Evolutionary conservation across 2,888 invertebrate genomes (phyloP).

Genomic region (Mesopsocus fuscifrons): DNA sequence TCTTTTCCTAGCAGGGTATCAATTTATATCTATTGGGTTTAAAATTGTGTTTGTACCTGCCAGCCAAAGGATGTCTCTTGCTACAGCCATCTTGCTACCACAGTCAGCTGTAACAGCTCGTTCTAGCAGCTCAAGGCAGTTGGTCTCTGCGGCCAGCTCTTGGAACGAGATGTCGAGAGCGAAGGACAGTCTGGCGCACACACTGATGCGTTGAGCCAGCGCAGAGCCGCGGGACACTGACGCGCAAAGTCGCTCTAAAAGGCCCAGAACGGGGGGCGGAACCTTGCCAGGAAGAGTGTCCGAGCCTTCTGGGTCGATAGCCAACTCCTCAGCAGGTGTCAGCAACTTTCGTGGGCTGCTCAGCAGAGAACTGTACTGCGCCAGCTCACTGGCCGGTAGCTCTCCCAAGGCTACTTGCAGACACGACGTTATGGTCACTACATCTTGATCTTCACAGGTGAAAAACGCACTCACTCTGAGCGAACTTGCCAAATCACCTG

Average conservation of each 20-base stretch:
- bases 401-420: not conserved
- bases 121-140: conserved; percentile 27
- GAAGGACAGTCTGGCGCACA: conserved; percentile 34
- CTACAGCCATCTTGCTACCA: conserved; percentile 34
- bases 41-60: too few species aligned
- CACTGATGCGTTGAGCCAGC: conserved; percentile 32
- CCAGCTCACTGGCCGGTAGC: not conserved
- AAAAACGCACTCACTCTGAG: conserved; percentile 32
- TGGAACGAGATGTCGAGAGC: conserved; percentile 27
- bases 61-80: conserved; percentile 33
- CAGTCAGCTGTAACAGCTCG: conserved; percentile 32
- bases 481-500: conserved; percentile 37
- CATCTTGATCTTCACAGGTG: conserved; percentile 22
- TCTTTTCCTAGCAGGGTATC: too few species aligned
- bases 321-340: conserved; percentile 1
- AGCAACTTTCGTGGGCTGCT: not conserved
- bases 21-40: too few species aligned
- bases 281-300: conserved; percentile 17
- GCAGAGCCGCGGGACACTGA: conserved; percentile 31
- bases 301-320: conserved; percentile 11
- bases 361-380: conserved; percentile 3
- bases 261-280: conserved; percentile 22
- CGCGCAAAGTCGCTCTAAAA: conserved; percentile 30
- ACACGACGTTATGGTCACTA: conserved; percentile 18
- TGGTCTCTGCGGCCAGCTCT: not conserved